Base-by-base conservation (phyloP, 2,113 vertebrate species). In the Alosa alosa region DNA sequence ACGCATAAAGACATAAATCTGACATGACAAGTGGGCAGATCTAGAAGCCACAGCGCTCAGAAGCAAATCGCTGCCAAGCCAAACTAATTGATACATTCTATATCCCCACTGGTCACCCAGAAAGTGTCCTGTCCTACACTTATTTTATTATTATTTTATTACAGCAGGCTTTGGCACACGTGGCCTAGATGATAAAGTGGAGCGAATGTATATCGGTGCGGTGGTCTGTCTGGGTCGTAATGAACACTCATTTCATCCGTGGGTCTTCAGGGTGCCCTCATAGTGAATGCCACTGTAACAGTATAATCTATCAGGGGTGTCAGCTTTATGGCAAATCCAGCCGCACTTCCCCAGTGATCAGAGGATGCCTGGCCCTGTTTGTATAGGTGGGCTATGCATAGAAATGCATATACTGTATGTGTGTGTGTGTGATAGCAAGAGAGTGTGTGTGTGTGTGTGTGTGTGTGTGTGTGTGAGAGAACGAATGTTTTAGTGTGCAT, bases 221-320 rank as follows among this genome's bases (percentile, higher is more conserved):
- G 83, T 36, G 64, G 25, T 44, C 47, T 46, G 81, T 49, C 83
- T 85, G 49, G 3, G 8, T 31, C 81, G 68, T 89, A 90, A 90
- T 89, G 84, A 88, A 86, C 86, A 88, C 83, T 86, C 78, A 82
- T 84, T 88, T 86, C 84, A 88, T 86, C 81, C 84, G 72, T 85
- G 57, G 78, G 84, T 86, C 87, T 81, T 87, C 82, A 22, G 84
- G 86, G 84, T 84, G 85, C 87, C 86, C 86, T 88, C 84, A 81
- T 85, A 90, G 84, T 83, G 87, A 91, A 88, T 95, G 94, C 95
- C 95, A 92, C 93, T 92, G 96, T 96, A 94, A 88, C 87, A 81
- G 81, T 96, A 95, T 96, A 95, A 96, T 97, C 96, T 96, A 96
- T 96, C 96, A 96, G 95, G 95, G 94, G 94, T 96, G 95, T 95